Evolutionary conservation across 2,113 vertebrate genomes (phyloP).

Genomic region (Suncus etruscus): DNA sequence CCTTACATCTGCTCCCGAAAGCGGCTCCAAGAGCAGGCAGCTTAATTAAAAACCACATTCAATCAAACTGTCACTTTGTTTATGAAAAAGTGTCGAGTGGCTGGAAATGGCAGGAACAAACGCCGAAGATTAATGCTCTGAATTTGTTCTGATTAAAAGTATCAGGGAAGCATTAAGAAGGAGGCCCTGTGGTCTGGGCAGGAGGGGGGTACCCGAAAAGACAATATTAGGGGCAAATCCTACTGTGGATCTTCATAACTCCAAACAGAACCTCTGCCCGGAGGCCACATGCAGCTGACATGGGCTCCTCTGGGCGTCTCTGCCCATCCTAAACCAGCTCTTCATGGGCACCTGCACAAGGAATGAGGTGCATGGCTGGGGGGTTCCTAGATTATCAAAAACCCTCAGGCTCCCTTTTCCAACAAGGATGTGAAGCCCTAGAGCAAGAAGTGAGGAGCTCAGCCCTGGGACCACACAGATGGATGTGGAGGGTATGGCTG

Average conservation of each 20-base stretch:
- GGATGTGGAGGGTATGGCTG: neutral
- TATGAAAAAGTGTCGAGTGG: slow-evolving; percentile 66
- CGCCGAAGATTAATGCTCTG: slow-evolving; percentile 48
- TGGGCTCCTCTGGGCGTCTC: too few relatives aligned
- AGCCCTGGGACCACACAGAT: neutral
- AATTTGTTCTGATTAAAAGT: slow-evolving; percentile 69
- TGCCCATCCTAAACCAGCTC: too few relatives aligned
- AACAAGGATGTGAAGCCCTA: too few relatives aligned
- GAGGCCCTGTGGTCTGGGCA: neutral
- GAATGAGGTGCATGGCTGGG: too few relatives aligned
- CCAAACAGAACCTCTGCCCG: neutral
- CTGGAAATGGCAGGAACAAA: slow-evolving; percentile 66
- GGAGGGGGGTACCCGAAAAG: neutral
- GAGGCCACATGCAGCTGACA: neutral
- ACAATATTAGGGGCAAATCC: neutral
- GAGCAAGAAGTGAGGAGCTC: too few relatives aligned
- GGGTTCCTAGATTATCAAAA: neutral
- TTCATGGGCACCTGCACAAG: too few relatives aligned
- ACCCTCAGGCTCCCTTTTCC: neutral
- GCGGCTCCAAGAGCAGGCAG: slow-evolving; percentile 63
- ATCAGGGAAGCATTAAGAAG: neutral
- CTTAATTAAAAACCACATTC: slow-evolving; percentile 79
- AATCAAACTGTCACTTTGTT: slow-evolving; percentile 80
- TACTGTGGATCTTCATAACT: neutral
- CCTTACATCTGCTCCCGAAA: slow-evolving; percentile 39